Evolutionary conservation across 2,113 vertebrate genomes (phyloP).

Genomic region (Rhegmatorhina hoffmannsi): DNA sequence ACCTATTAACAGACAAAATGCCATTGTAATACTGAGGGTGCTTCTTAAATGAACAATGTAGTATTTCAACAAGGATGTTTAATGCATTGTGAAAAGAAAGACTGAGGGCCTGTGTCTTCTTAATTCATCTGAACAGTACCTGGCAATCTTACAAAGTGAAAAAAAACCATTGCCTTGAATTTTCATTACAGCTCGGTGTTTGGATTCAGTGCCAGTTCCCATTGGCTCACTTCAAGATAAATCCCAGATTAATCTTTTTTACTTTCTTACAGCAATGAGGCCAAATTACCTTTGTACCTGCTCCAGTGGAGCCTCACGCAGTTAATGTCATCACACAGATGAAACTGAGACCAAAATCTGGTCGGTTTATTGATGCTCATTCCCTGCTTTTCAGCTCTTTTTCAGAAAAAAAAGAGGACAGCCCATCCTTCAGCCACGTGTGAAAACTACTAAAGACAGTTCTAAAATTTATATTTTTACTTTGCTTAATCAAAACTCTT

Average conservation of each 20-base stretch:
- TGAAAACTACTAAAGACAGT: neutral
- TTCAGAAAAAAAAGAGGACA: neutral
- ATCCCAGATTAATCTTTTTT: neutral
- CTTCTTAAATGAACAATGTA: neutral
- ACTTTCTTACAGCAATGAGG: neutral
- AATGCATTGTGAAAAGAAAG: neutral
- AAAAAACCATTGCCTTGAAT: neutral
- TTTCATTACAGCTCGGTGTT: neutral
- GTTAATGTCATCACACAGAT: neutral
- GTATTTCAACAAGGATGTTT: neutral
- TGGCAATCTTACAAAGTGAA: slow-evolving; percentile 1
- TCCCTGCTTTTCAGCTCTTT: neutral
- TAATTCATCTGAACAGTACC: neutral
- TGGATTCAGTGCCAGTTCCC: neutral
- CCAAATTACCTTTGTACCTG: neutral
- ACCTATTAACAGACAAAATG: neutral
- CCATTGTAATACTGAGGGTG: neutral
- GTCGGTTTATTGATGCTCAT: neutral
- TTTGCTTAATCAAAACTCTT: neutral
- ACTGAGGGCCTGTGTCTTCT: neutral
- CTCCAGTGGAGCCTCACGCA: neutral
- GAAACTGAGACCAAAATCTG: neutral
- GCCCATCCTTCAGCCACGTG: neutral
- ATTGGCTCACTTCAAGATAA: neutral
- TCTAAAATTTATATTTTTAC: neutral